Conservation (phyloP, 2,888 invertebrate genomes). For the Laspeyria flexula region DNA sequence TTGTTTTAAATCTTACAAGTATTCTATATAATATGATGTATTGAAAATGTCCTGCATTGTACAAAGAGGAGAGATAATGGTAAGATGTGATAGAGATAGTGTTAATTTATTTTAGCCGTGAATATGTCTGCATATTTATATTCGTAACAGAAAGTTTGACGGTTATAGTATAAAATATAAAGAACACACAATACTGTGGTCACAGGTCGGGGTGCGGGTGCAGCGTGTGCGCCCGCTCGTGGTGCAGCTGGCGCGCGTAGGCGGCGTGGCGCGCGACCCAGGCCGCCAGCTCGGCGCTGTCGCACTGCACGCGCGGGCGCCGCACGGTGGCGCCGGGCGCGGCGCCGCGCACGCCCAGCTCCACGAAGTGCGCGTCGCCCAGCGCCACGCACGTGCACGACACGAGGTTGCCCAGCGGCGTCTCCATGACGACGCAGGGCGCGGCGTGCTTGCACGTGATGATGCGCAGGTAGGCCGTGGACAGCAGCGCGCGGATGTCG, state of each 20-base stretch:
- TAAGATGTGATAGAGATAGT: no score
- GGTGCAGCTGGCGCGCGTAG: slow-evolving; percentile 94
- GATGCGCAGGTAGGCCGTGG: slow-evolving; percentile 91
- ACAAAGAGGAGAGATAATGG: no score
- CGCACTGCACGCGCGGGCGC: slow-evolving; percentile 92
- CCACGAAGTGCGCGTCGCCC: slow-evolving; percentile 88
- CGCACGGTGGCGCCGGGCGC: slow-evolving; percentile 80
- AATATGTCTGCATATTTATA: no score
- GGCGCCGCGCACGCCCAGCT: slow-evolving; percentile 87
- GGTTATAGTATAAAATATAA: no score
- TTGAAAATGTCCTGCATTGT: no score
- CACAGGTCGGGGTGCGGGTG: slow-evolving; percentile 60
- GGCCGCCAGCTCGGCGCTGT: slow-evolving; percentile 89
- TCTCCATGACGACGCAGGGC: slow-evolving; percentile 87
- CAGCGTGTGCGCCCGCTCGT: slow-evolving; percentile 92
- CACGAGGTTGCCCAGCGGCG: slow-evolving; percentile 88
- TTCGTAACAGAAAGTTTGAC: no score
- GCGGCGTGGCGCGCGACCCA: slow-evolving; percentile 93
- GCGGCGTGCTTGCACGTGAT: slow-evolving; percentile 86
- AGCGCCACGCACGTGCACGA: slow-evolving; percentile 87
- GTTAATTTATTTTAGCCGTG: no score
- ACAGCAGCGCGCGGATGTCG: slow-evolving; percentile 93
- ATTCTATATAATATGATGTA: no score
- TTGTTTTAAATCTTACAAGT: no score
- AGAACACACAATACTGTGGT: no score